Evolutionary conservation across 2,113 vertebrate genomes (phyloP), one percentile per base, ranked within the genome.

Genomic region (sheep (Ovis aries)): DNA sequence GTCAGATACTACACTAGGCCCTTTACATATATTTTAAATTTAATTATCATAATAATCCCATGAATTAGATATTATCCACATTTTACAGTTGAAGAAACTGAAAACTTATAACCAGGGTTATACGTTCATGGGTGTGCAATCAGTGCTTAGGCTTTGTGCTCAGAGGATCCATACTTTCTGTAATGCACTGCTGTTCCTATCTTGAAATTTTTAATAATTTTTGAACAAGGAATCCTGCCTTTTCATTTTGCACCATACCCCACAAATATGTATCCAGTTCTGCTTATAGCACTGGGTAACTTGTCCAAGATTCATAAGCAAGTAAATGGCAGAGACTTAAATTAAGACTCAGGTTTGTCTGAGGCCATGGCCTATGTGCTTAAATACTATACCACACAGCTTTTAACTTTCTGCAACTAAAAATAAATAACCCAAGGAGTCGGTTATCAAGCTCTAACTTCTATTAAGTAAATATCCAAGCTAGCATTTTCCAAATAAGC

Each of bases 131-230:
- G 48, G 16, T 90, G 16, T 59, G 29, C 43, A 40, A 33, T 88
- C 86, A 90, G 21, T 86, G 53, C 29, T 57, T 3, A 95, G 36
- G 36, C 74, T 45, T 84, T 15, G 1, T 52, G 55, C 43, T 90
- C 87, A 83, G 55, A 94, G n/a, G 43, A 77, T 12, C 80, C 29
- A 64, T 52, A 82, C 21, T 16, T 67, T 27, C 50, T 92, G 14
- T 82, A 96, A 80, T 62, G 50, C 15, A 88, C 81, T 95, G 31
- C 52, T 95, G 10, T 48, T 84, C 19, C n/a, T 89, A 21, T 85
- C 33, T 52, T 92, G 67, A 97, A 97, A 92, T 81, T 89, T 21
- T 86, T 57, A 94, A 94, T 71, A 64, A 33, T 55, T 80, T 82
- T 40, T 80, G 88, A 94, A 88, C 27, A 93, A 43, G 10, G 5